These are phyloP conservation scores for Sebastes oblongus DNA, from an alignment of 2,797 vertebrate species.

Conservation along the genomic window DNA sequence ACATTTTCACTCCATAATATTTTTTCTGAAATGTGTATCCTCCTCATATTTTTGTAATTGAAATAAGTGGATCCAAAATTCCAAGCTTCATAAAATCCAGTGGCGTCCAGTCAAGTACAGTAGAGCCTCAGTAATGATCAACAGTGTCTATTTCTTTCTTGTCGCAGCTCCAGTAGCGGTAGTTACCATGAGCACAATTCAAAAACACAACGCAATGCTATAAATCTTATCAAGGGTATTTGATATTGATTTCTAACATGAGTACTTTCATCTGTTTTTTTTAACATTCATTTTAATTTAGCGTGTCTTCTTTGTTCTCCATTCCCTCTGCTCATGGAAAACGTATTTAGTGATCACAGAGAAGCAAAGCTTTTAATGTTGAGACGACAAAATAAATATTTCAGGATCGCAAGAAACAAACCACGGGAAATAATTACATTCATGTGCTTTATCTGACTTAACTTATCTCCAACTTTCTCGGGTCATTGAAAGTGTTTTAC, in stretches of 20 bases:
- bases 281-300: constrained; percentile 21
- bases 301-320: constrained; percentile 2
- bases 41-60: constrained; percentile 27
- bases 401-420: constrained; percentile 28
- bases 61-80: constrained; percentile 42
- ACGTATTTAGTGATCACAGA: constrained; percentile 10
- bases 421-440: constrained; percentile 21
- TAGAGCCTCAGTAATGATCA: constrained; percentile 24
- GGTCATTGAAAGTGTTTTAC: neutral
- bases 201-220: constrained; percentile 8
- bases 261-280: constrained; percentile 26
- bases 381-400: constrained; percentile 50
- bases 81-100: constrained; percentile 24
- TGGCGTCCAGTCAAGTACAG: constrained; percentile 34
- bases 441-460: constrained; percentile 16
- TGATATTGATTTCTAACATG: neutral
- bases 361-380: constrained; percentile 28
- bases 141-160: constrained; percentile 24
- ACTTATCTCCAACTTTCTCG: neutral
- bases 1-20: constrained; percentile 4
- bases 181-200: constrained; percentile 14
- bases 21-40: neutral
- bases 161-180: constrained; percentile 3
- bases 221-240: neutral
- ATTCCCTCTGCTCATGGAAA: constrained; percentile 37